phyloP scores from a whole-genome alignment of 2,888 invertebrate genomes.

The Clivina fossor region DNA sequence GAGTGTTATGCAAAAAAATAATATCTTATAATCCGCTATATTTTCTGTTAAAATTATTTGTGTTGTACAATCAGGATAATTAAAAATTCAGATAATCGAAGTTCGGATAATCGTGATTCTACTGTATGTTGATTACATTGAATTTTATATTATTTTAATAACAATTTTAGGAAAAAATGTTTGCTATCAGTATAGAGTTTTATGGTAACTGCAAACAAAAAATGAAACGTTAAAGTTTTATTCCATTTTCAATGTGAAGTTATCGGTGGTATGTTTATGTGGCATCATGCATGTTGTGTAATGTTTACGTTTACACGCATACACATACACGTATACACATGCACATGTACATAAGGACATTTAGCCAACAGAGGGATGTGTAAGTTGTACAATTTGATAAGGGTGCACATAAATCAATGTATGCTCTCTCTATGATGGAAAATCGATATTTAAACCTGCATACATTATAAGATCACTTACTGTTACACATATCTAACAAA shows the following conservation, averaged over 20 bases:
- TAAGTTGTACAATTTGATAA: constrained; percentile 17
- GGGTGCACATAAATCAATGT: constrained; percentile 23
- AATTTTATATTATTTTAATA: too few species aligned
- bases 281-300: constrained; percentile 9
- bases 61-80: too few species aligned
- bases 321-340: constrained; percentile 3
- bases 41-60: too few species aligned
- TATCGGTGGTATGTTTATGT: constrained; percentile 11
- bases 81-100: too few species aligned
- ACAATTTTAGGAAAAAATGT: too few species aligned
- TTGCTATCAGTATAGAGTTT: too few species aligned
- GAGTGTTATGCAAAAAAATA: too few species aligned
- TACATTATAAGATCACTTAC: constrained; percentile 19
- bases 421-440: constrained; percentile 19
- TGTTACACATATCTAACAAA: constrained; percentile 13
- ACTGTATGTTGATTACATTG: too few species aligned
- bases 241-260: constrained; percentile 1
- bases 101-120: too few species aligned
- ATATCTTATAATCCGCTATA: too few species aligned
- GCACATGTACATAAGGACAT: neutral
- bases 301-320: constrained; percentile 16
- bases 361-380: constrained; percentile 4
- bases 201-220: too few species aligned
- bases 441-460: constrained; percentile 24
- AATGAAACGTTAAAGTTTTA: too few species aligned